phyloP scores from a whole-genome alignment of 1,140 invertebrate species.

The Drosophila sucinea region DNA sequence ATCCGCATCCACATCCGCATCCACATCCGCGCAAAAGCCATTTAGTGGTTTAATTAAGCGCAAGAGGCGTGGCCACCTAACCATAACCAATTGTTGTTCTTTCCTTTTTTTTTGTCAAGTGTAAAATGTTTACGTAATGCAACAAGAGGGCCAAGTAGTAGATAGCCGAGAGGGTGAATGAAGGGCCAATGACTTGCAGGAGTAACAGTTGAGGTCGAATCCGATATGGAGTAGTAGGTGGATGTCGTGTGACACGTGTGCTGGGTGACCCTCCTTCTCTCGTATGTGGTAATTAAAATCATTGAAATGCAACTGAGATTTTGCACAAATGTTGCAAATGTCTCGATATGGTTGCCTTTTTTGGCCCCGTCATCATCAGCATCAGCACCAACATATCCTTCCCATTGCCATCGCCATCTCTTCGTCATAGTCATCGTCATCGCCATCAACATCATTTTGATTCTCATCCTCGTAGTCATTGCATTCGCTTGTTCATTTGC shows the following conservation, averaged over 20 bases:
- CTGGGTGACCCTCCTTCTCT: not conserved
- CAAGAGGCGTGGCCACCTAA: slow-evolving; percentile 60
- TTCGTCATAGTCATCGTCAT: slow-evolving; percentile 9
- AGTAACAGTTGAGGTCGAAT: not conserved
- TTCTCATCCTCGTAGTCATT: slow-evolving; percentile 1
- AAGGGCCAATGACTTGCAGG: slow-evolving; percentile 64
- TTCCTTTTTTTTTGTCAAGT: slow-evolving; percentile 12
- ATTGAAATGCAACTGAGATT: slow-evolving; percentile 21
- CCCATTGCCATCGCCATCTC: not conserved
- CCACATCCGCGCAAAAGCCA: slow-evolving; percentile 53
- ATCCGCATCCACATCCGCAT: slow-evolving; percentile 46
- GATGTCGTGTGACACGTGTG: slow-evolving; percentile 26
- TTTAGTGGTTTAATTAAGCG: slow-evolving; percentile 75
- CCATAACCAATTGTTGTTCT: slow-evolving; percentile 53
- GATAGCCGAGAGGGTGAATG: not conserved
- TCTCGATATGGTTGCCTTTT: slow-evolving; percentile 19
- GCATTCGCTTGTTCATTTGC: slow-evolving; percentile 57
- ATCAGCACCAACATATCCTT: slow-evolving; percentile 10
- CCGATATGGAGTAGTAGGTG: slow-evolving; percentile 2
- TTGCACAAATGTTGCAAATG: slow-evolving; percentile 21
- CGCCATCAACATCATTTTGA: not conserved
- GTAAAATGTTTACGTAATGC: slow-evolving; percentile 49
- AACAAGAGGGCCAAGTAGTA: not conserved
- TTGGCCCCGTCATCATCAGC: slow-evolving; percentile 49
- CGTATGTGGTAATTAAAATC: slow-evolving; percentile 36